phyloP scores from a whole-genome alignment of 2,888 invertebrate species.

The Galerucella pusilla region DNA sequence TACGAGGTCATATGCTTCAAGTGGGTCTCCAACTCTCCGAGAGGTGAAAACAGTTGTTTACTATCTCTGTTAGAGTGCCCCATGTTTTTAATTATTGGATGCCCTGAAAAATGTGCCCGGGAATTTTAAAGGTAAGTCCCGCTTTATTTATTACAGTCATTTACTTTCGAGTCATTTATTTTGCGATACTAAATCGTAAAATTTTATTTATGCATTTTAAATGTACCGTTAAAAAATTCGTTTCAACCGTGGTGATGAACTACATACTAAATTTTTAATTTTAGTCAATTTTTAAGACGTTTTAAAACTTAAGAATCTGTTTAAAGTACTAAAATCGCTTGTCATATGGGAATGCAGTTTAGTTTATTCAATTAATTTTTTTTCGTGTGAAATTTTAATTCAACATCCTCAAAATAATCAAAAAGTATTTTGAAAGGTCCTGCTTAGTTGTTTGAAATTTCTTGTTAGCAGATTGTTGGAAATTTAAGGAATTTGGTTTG shows the following conservation, averaged over 20 bases:
- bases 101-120: slow-evolving; percentile 56
- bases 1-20: slow-evolving; percentile 63
- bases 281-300: background rate
- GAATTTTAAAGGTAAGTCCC: slow-evolving; percentile 53
- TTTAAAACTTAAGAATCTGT: background rate
- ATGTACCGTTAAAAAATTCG: slow-evolving; percentile 52
- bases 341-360: slow-evolving; percentile 1
- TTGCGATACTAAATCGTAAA: background rate
- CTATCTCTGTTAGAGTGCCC: slow-evolving; percentile 58
- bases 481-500: slow-evolving; percentile 14
- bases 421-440: background rate
- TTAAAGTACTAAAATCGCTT: background rate
- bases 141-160: background rate
- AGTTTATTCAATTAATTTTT: background rate
- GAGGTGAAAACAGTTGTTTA: slow-evolving; percentile 63
- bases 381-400: background rate
- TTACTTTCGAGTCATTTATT: background rate
- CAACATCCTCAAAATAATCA: background rate
- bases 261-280: slow-evolving; percentile 47
- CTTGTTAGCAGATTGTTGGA: slow-evolving; percentile 9
- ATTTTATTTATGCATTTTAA: background rate
- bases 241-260: slow-evolving; percentile 47
- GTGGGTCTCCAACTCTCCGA: slow-evolving; percentile 62
- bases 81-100: slow-evolving; percentile 49
- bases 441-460: background rate